Evolutionary conservation across 2,113 vertebrate genomes (phyloP).

Genomic region (Australoheros scitulus): DNA sequence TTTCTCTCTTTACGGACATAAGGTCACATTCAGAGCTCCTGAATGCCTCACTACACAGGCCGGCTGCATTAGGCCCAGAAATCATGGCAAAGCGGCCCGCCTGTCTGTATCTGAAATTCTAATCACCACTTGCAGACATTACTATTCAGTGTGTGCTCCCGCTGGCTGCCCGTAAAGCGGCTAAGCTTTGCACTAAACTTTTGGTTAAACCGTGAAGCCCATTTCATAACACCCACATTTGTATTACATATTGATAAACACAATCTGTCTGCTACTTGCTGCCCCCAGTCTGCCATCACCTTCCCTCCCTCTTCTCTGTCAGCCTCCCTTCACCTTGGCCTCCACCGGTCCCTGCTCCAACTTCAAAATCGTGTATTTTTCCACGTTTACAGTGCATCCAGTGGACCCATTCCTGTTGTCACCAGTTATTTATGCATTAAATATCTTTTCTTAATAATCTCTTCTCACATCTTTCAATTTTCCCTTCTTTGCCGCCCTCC

Average conservation of each 20-base stretch:
- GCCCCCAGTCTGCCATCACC: slow-evolving; percentile 23
- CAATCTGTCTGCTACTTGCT: slow-evolving; percentile 49
- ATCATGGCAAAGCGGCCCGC: slow-evolving; percentile 35
- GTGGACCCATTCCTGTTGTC: slow-evolving; percentile 45
- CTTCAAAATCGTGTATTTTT: slow-evolving; percentile 37
- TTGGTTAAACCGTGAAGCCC: slow-evolving; percentile 57
- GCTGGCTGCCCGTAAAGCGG: slow-evolving; percentile 41
- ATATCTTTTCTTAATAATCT: slow-evolving; percentile 74
- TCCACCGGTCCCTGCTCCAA: slow-evolving; percentile 14
- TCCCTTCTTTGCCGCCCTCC: slow-evolving; percentile 58
- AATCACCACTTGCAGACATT: slow-evolving; percentile 69
- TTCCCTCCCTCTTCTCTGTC: not conserved
- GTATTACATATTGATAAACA: slow-evolving; percentile 71
- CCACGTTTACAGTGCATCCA: slow-evolving; percentile 18
- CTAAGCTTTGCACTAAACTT: slow-evolving; percentile 66
- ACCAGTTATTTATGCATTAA: slow-evolving; percentile 61
- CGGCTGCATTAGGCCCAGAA: slow-evolving; percentile 63
- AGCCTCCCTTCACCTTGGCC: slow-evolving; percentile 36
- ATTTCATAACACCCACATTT: slow-evolving; percentile 56
- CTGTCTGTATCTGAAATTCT: slow-evolving; percentile 72
- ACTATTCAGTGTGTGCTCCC: slow-evolving; percentile 54
- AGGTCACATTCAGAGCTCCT: slow-evolving; percentile 70
- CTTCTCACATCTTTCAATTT: slow-evolving; percentile 77
- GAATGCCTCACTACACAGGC: slow-evolving; percentile 57
- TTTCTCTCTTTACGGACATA: slow-evolving; percentile 53